Evolutionary conservation across 2,888 invertebrate species (phyloP).

Genomic region (Anthophora plumipes): DNA sequence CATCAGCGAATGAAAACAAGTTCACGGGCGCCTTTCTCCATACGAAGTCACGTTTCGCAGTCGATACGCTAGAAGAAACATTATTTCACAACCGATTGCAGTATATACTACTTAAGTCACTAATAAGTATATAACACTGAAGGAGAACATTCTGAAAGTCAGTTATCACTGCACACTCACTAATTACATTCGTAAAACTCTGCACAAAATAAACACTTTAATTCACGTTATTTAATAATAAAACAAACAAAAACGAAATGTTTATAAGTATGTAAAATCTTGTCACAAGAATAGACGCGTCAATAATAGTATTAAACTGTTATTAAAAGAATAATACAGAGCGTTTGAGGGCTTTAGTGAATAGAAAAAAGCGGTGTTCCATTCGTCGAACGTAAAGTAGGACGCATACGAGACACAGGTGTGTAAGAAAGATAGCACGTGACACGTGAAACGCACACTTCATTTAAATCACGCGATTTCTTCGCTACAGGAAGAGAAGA

Average conservation of each 20-base stretch:
- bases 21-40: conserved; percentile 35
- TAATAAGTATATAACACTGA: neutral
- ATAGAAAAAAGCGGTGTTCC: conserved; percentile 5
- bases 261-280: neutral
- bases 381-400: conserved; percentile 34
- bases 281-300: neutral
- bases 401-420: conserved; percentile 38
- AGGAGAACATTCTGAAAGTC: neutral
- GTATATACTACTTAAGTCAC: neutral
- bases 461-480: conserved; percentile 40
- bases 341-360: conserved; percentile 13
- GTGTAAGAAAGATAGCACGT: conserved; percentile 61
- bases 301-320: conserved; percentile 7
- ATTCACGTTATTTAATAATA: too few species aligned
- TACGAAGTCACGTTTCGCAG: conserved; percentile 16
- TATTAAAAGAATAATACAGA: conserved; percentile 25
- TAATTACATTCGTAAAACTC: neutral
- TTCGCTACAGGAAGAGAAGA: neutral
- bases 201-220: neutral
- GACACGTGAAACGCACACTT: conserved; percentile 61
- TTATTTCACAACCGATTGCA: neutral
- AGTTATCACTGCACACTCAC: neutral
- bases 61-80: neutral
- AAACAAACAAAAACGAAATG: neutral
- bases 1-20: conserved; percentile 63